phyloP scores from a whole-genome alignment of 2,113 vertebrate genomes.

The Ailuropoda melanoleuca region DNA sequence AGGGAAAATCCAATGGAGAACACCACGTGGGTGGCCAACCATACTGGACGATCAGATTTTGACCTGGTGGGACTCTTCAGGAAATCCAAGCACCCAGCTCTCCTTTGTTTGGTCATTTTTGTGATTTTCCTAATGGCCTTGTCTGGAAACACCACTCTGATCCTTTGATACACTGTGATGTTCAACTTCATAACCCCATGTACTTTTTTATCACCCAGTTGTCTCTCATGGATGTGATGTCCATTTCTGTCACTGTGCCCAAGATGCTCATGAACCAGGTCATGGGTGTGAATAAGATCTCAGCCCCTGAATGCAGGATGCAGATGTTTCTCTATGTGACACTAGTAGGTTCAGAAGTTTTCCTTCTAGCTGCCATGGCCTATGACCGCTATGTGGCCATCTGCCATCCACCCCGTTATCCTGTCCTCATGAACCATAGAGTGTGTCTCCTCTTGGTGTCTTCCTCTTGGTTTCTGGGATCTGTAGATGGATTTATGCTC shows the following conservation, averaged over 20 bases:
- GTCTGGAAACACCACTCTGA: constrained; percentile 47
- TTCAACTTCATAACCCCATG: constrained; percentile 59
- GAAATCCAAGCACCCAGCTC: background rate
- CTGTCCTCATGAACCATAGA: background rate
- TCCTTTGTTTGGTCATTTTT: constrained; percentile 29
- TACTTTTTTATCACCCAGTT: constrained; percentile 50
- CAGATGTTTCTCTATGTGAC: background rate
- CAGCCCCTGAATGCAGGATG: background rate
- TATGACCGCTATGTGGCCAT: background rate
- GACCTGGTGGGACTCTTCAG: constrained; percentile 43
- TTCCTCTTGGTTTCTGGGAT: background rate
- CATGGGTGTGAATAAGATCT: background rate
- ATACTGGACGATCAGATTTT: background rate
- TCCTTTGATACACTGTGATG: constrained; percentile 11
- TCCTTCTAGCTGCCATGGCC: background rate
- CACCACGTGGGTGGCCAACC: background rate
- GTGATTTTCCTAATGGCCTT: constrained; percentile 48
- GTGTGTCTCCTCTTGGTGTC: background rate
- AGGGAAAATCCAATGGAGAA: background rate
- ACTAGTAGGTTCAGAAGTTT: background rate
- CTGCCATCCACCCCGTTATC: background rate
- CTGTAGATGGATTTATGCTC: background rate
- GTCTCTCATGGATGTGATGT: constrained; percentile 7
- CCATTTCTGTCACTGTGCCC: constrained; percentile 59
- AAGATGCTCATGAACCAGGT: constrained; percentile 55